Evolutionary conservation across 2,797 vertebrate genomes (phyloP).

Genomic region (Lagodon rhomboides): DNA sequence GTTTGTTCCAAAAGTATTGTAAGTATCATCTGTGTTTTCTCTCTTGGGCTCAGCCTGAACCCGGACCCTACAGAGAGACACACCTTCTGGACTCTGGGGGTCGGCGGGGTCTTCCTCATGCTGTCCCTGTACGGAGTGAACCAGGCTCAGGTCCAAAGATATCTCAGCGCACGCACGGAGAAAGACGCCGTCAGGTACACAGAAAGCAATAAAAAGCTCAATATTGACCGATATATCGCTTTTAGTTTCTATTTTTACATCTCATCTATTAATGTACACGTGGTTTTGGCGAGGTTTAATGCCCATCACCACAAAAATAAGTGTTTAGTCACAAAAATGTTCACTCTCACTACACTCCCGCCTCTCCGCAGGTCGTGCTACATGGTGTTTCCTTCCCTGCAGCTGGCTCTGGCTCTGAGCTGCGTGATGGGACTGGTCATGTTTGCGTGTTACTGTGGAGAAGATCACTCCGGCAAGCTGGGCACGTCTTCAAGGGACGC

Average conservation of each 20-base stretch:
- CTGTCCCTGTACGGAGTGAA: constrained; percentile 95
- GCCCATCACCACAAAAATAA: not conserved
- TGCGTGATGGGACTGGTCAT: constrained; percentile 95
- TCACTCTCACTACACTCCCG: accelerated
- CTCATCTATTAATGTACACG: too few relatives aligned
- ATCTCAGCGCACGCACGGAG: constrained; percentile 93
- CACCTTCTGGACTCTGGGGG: constrained; percentile 94
- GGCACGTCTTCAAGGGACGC: constrained; percentile 84
- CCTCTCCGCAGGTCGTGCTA: constrained; percentile 91
- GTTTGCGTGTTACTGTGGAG: constrained; percentile 89
- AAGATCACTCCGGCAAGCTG: constrained; percentile 73
- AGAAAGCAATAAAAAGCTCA: too few relatives aligned
- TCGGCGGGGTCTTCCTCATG: constrained; percentile 96
- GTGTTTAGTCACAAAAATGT: too few relatives aligned
- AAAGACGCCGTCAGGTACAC: constrained; percentile 86
- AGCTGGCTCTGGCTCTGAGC: constrained; percentile 90
- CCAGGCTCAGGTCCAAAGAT: constrained; percentile 96
- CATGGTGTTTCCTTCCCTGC: constrained; percentile 94
- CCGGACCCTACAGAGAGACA: constrained; percentile 93
- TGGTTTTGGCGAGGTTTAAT: not conserved
- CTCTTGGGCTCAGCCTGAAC: constrained; percentile 84
- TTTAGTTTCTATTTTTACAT: too few relatives aligned
- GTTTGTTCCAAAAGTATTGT: too few relatives aligned
- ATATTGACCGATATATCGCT: too few relatives aligned
- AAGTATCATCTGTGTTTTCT: not conserved